A percentile compares a stretch with the other conserved stretches of the same genome.
phyloP scores from a whole-genome alignment of 2,797 vertebrate genomes.

The Lepilemur ruficaudatus region DNA sequence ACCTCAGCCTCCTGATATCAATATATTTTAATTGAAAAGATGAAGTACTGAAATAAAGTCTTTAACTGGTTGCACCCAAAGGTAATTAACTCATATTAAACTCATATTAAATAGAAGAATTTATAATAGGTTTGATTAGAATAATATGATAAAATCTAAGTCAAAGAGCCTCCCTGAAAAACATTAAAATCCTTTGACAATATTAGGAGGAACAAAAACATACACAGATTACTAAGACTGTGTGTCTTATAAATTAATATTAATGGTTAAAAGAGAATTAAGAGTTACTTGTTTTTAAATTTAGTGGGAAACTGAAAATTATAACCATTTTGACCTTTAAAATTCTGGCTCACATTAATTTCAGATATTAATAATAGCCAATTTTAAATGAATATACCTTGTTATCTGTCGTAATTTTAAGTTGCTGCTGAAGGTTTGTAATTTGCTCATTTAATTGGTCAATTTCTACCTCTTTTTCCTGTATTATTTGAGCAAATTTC shows the following conservation, averaged over 20 bases:
- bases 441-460: slow-evolving; percentile 92
- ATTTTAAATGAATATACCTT: slow-evolving; percentile 86
- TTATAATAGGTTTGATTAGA: slow-evolving; percentile 22
- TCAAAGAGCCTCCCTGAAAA: background rate
- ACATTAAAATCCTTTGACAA: background rate
- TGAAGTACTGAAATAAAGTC: background rate
- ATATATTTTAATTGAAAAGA: background rate
- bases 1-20: background rate
- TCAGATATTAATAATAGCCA: background rate
- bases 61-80: slow-evolving; percentile 46
- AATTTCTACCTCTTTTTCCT: slow-evolving; percentile 94
- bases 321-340: slow-evolving; percentile 11
- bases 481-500: slow-evolving; percentile 91
- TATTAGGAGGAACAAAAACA: slow-evolving; percentile 18
- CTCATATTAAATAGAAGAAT: background rate
- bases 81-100: background rate
- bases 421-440: slow-evolving; percentile 89
- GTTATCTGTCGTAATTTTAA: slow-evolving; percentile 89
- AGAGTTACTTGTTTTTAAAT: background rate
- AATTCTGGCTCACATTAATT: slow-evolving; percentile 26
- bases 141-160: slow-evolving; percentile 24
- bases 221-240: background rate
- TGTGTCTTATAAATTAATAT: background rate
- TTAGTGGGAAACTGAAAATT: background rate
- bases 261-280: slow-evolving; percentile 4